phyloP scores from a whole-genome alignment of 2,888 invertebrate genomes.

The Baccha elongata region DNA sequence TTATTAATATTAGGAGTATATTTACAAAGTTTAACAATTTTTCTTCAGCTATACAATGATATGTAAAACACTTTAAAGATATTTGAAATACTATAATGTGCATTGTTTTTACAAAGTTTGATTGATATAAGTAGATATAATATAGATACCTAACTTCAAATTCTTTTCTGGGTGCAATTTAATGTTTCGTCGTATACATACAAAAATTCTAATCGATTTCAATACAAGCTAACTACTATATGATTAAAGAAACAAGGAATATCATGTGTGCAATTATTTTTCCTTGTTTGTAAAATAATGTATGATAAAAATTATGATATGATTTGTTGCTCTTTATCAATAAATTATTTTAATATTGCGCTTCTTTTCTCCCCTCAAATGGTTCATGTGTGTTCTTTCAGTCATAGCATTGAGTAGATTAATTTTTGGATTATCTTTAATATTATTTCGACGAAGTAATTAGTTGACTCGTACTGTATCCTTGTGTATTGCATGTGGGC shows the following conservation, averaged over 20 bases:
- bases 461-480: constrained; percentile 90
- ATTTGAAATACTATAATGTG: constrained; percentile 74
- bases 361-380: not conserved
- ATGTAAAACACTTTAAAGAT: constrained; percentile 71
- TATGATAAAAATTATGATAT: constrained; percentile 51
- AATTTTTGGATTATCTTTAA: constrained; percentile 82
- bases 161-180: constrained; percentile 55
- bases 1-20: constrained; percentile 57
- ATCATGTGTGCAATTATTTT: not conserved
- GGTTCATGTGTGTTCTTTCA: not conserved
- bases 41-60: constrained; percentile 74
- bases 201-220: constrained; percentile 76
- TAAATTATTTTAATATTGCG: constrained; percentile 54
- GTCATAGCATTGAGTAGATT: constrained; percentile 10
- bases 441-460: constrained; percentile 90
- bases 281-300: constrained; percentile 5
- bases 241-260: constrained; percentile 24
- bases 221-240: constrained; percentile 58
- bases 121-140: constrained; percentile 41
- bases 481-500: constrained; percentile 93
- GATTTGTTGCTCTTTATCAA: constrained; percentile 16
- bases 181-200: constrained; percentile 77
- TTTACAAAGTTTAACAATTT: constrained; percentile 70
- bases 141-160: constrained; percentile 57
- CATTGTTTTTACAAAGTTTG: constrained; percentile 64